Evolutionary conservation across 2,113 vertebrate species (phyloP).

Genomic region (Clinocottus analis): DNA sequence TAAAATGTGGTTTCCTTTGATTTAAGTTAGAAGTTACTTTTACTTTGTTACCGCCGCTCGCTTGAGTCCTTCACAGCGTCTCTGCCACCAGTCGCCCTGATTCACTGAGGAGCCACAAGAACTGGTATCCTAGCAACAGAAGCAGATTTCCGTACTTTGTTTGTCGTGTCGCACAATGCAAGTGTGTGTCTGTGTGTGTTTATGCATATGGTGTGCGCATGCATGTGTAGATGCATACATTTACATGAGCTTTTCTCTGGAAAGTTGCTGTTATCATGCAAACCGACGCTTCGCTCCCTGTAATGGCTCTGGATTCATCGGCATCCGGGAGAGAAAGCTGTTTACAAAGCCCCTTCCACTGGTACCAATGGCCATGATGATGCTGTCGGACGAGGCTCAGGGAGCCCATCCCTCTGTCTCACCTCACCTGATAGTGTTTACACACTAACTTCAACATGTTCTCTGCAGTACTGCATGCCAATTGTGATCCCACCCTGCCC

Average conservation of each 20-base stretch:
- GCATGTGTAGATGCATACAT: slow-evolving; percentile 9
- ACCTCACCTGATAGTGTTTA: slow-evolving; percentile 56
- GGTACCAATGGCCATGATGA: slow-evolving; percentile 62
- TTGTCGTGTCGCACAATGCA: slow-evolving; percentile 59
- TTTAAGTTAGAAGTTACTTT: slow-evolving; percentile 56
- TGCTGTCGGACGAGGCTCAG: slow-evolving; percentile 58
- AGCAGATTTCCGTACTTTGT: slow-evolving; percentile 69
- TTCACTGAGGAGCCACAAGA: slow-evolving; percentile 73
- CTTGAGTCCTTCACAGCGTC: slow-evolving; percentile 74
- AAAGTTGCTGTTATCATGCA: slow-evolving; percentile 63
- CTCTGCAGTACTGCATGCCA: slow-evolving; percentile 24
- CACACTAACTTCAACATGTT: slow-evolving; percentile 48
- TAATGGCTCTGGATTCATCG: slow-evolving; percentile 65
- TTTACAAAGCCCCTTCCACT: slow-evolving; percentile 65
- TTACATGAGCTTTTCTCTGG: slow-evolving; percentile 30
- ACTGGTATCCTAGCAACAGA: slow-evolving; percentile 82
- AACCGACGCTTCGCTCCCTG: slow-evolving; percentile 41
- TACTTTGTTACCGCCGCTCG: slow-evolving; percentile 62
- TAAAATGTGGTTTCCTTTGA: slow-evolving; percentile 17
- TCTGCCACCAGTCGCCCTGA: slow-evolving; percentile 73
- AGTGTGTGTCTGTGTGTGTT: slow-evolving; percentile 35
- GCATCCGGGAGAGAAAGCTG: slow-evolving; percentile 57
- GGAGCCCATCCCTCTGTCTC: slow-evolving; percentile 46
- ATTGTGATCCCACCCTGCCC: slow-evolving; percentile 15
- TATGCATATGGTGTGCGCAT: slow-evolving; percentile 14